phyloP scores from a whole-genome alignment of 2,113 vertebrate genomes.

The Gavia stellata region DNA sequence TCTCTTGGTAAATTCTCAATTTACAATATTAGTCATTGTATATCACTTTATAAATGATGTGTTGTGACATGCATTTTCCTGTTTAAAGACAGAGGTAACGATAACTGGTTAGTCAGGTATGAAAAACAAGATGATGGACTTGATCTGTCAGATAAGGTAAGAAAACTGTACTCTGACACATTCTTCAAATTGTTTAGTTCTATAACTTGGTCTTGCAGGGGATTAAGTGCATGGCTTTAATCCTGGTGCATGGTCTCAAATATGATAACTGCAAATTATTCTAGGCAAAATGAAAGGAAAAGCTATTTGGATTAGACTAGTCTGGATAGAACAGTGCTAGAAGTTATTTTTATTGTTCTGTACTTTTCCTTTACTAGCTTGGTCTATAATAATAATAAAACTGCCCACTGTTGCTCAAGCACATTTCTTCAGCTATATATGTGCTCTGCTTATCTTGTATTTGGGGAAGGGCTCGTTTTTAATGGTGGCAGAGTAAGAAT shows the following conservation, averaged over 20 bases:
- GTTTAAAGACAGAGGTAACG: slow-evolving; percentile 90
- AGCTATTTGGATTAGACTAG: neutral
- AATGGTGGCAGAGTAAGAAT: neutral
- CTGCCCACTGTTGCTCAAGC: neutral
- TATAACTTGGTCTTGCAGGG: neutral
- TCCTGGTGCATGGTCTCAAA: neutral
- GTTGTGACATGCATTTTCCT: slow-evolving; percentile 3
- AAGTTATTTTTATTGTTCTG: neutral
- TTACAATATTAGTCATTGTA: neutral
- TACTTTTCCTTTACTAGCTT: neutral
- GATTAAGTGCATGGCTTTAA: neutral
- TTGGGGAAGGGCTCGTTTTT: neutral
- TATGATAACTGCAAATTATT: neutral
- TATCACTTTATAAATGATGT: neutral
- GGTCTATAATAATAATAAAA: neutral
- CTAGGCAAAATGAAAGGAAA: neutral
- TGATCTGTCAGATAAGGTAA: slow-evolving; percentile 76
- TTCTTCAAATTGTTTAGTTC: neutral
- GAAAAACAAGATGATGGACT: slow-evolving; percentile 77
- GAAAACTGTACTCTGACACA: neutral
- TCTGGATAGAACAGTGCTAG: neutral
- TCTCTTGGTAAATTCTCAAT: neutral
- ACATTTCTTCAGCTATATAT: neutral
- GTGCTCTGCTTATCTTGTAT: neutral
- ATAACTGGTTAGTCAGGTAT: slow-evolving; percentile 96